Base-by-base conservation (phyloP, 2,888 invertebrate species). In the Deroplatys truncata region DNA sequence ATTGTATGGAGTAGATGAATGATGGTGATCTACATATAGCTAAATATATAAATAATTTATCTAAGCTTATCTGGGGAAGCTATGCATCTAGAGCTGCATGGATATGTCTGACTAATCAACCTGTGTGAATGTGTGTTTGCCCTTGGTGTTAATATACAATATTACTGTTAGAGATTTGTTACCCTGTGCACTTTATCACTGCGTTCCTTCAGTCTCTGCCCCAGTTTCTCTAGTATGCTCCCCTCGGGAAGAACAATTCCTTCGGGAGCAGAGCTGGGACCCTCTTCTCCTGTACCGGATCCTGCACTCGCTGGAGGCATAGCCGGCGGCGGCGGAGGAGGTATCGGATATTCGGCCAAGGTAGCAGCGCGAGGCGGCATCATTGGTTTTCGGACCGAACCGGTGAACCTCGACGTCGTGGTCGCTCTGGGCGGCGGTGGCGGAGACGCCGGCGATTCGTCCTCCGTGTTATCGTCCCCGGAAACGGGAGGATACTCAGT, bases 181-280 rank as follows among this genome's bases (percentile, higher is more conserved):
- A 96, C 96, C 96, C 95, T 95, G 91, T 96, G 95, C 85, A 96
- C 94, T 92, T 94, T 94, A 91, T 95, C 95, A 85, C 95, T 94
- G 91, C 94, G 94, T 91, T 94, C 95, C 92, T 94, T 95, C 90
- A 95, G 92, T 85, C 93, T 92, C 91, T 94, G 94, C 90, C 95
- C 94, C 90, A 95, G 93, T 92, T 93, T 94, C 92, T 95, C 95
- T 89, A 95, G 93, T 88, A 95, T 86, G 20, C 90, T 84, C 29
- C 90, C 88, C 84, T 89, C 89, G 28, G 88, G 84, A 28, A 85
- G 15, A 29, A 35, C 82, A 29, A 85, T 35, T 43, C 85, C 25
- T 82, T 89, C 89, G 43, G 87, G 29, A 20, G 88, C 84, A 29
- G 84, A 84, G 87, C 89, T 88, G 15, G 83, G 84, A 7, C 85